These are phyloP conservation scores for Dasyurus viverrinus DNA, from an alignment of 2,113 vertebrate genomes.

Conservation along the genomic window DNA sequence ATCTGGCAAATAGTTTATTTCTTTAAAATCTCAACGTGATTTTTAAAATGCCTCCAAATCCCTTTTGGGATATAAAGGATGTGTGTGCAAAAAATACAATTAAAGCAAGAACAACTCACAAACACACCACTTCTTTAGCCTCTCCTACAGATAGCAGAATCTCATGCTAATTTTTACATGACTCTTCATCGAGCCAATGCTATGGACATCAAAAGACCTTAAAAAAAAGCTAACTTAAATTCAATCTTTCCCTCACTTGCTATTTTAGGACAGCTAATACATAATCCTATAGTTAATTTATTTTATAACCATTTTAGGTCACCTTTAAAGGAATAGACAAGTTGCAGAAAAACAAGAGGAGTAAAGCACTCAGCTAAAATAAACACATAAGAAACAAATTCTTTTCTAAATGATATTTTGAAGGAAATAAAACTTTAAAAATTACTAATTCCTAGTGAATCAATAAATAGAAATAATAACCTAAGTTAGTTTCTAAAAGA, in stretches of 20 bases:
- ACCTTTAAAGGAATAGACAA: conserved; percentile 66
- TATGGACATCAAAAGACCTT: conserved; percentile 50
- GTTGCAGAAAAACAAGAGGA: conserved; percentile 42
- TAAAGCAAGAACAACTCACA: conserved; percentile 50
- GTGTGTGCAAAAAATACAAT: conserved; percentile 64
- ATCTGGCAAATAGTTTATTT: conserved; percentile 68
- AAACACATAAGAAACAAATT: conserved; percentile 49
- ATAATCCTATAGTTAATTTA: conserved; percentile 81
- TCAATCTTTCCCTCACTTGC: conserved; percentile 45
- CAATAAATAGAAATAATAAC: conserved; percentile 49
- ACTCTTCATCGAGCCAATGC: conserved; percentile 9
- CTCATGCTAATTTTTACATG: conserved; percentile 35
- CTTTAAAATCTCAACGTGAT: conserved; percentile 68
- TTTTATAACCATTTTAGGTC: conserved; percentile 71
- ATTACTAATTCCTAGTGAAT: background rate
- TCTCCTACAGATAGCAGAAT: conserved; percentile 25
- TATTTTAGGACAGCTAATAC: conserved; percentile 74
- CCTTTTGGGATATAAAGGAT: conserved; percentile 20
- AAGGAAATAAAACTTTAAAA: background rate
- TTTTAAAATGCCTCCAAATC: conserved; percentile 57
- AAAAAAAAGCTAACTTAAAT: conserved; percentile 41
- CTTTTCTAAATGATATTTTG: background rate
- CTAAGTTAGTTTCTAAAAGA: conserved; percentile 57
- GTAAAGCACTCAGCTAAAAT: conserved; percentile 57
- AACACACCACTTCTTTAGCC: background rate